Conservation (phyloP, 2,113 vertebrate genomes). For the Sinocyclocheilus maitianheensis region DNA sequence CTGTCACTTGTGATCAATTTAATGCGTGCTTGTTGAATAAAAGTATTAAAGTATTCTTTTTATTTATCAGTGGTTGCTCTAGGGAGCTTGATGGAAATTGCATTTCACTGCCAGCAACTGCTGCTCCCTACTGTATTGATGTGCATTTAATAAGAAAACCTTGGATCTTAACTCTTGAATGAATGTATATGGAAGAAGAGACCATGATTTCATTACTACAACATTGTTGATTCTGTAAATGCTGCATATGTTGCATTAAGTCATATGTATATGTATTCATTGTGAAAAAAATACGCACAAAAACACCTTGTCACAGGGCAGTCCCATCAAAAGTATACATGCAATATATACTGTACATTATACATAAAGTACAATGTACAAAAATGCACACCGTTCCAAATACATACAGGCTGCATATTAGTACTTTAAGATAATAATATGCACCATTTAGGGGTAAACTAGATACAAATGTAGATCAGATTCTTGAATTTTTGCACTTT, state of each 20-base stretch:
- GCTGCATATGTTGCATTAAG: background rate
- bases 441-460: background rate
- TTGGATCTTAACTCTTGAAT: background rate
- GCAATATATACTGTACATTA: too few relatives aligned
- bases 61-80: background rate
- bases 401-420: background rate
- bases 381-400: too few relatives aligned
- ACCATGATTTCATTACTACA: background rate
- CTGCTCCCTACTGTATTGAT: background rate
- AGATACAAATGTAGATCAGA: too few relatives aligned
- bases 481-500: too few relatives aligned
- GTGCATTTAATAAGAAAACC: slow-evolving; percentile 9
- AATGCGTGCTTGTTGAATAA: background rate
- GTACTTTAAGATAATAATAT: background rate
- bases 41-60: background rate
- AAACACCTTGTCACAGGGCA: background rate
- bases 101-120: background rate
- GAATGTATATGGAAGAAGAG: background rate
- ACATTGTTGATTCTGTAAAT: background rate
- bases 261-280: background rate
- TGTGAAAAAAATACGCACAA: background rate
- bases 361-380: too few relatives aligned
- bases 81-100: background rate
- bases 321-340: too few relatives aligned
- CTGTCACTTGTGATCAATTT: background rate